phyloP scores from a whole-genome alignment of 2,113 vertebrate species.

The Erythrolamprus reginae region DNA sequence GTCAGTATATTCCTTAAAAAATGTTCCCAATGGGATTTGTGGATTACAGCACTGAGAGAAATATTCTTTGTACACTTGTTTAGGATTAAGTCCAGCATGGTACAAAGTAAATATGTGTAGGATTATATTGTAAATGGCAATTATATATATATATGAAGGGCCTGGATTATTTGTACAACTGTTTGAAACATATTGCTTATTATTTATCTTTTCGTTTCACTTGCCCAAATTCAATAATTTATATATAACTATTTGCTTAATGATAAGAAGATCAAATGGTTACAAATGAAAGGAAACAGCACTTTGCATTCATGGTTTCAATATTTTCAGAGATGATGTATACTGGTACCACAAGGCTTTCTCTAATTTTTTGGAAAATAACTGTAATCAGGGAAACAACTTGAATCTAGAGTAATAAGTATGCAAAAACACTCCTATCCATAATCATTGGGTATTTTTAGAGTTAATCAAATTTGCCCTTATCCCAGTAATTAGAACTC shows the following conservation, averaged over 20 bases:
- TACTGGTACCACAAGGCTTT: constrained; percentile 14
- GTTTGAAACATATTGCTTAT: not conserved
- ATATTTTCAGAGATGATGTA: constrained; percentile 12
- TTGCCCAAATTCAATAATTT: not conserved
- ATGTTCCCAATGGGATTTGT: not conserved
- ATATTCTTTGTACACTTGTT: not conserved
- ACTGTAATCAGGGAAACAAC: not conserved
- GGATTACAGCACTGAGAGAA: not conserved
- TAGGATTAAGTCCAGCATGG: not conserved
- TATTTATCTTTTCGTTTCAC: not conserved
- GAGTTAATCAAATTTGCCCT: not conserved
- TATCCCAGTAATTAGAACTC: not conserved
- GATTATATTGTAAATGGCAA: not conserved
- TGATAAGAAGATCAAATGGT: not conserved
- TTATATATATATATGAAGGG: constrained; percentile 21
- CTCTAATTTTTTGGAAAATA: constrained; percentile 7
- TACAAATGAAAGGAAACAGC: not conserved
- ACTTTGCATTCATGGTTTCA: constrained; percentile 19
- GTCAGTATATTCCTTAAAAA: not conserved
- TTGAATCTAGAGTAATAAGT: constrained; percentile 32
- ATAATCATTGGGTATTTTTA: not conserved
- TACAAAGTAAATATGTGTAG: not conserved
- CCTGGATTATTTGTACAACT: not conserved
- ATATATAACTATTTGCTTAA: constrained; percentile 4
- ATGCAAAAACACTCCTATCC: constrained; percentile 8